Evolutionary conservation across 2,113 vertebrate species (phyloP), one percentile per base, ranked within the genome.

Genomic region (Euleptes europaea): DNA sequence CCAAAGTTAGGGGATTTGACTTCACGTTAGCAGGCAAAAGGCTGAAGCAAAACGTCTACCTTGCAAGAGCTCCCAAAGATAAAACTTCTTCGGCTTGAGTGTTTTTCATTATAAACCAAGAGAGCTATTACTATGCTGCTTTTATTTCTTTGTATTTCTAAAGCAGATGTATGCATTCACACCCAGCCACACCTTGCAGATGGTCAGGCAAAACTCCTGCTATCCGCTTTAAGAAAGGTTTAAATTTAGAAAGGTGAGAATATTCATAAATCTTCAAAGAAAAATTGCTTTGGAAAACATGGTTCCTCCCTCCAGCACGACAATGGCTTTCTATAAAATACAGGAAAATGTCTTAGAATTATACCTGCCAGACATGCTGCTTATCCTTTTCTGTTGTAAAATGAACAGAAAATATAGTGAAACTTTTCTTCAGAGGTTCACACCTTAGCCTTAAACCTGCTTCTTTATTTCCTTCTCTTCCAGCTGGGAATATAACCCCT

Each of bases 201-300:
- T 90, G 84, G 85, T 94, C 74, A 93, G 91, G 91, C 90, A 93
- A 94, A 94, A 94, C 92, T 92, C 89, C 69, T 85, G 77, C 38
- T 85, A 81, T 90, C 87, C 89, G 75, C 91, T 94, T 94, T 93
- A 93, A 93, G 86, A 90, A 94, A 89, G 93, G 89, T 90, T 94
- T 91, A 94, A 90, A 94, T 91, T 87, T 93, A 94, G 85, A 90
- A 92, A 93, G 87, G 82, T 91, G 89, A 90, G 94, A 93, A 93
- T 94, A 95, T 94, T 91, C 91, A 94, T 89, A 93, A 94, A 94
- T 93, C 91, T 87, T 92, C 81, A 87, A 90, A 86, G 84, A 91
- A 92, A 94, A 86, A 94, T 93, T 94, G 88, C 88, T 91, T n/a
- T 66, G 28, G 33, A n/a, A 78, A 71, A 83, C n/a, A n/a, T 54